Evolutionary conservation across 2,888 invertebrate genomes (phyloP).

Genomic region (Dynastes maya): DNA sequence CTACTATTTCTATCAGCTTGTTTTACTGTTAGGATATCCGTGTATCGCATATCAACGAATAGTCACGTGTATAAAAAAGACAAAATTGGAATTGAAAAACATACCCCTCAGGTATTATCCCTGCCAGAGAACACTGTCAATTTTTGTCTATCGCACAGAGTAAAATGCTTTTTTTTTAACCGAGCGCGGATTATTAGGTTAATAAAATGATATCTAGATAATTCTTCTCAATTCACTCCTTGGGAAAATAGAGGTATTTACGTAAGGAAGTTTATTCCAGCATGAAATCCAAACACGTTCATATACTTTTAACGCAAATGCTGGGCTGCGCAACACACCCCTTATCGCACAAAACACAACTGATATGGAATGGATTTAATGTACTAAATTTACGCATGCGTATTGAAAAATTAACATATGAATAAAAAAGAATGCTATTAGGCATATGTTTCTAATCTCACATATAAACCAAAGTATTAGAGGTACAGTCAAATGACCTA

Average conservation of each 20-base stretch:
- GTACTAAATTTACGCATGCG: slow-evolving; percentile 50
- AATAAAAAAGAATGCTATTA: slow-evolving; percentile 44
- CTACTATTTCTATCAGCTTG: not conserved
- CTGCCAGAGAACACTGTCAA: slow-evolving; percentile 34
- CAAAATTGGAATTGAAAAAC: slow-evolving; percentile 26
- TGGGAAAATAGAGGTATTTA: slow-evolving; percentile 25
- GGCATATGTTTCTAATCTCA: slow-evolving; percentile 39
- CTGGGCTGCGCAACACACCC: slow-evolving; percentile 45
- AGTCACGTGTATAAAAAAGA: not conserved
- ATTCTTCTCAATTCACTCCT: slow-evolving; percentile 25
- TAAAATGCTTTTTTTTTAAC: slow-evolving; percentile 26
- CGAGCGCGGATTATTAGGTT: not conserved
- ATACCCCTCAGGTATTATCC: slow-evolving; percentile 43
- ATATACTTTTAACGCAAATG: slow-evolving; percentile 39
- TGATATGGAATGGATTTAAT: slow-evolving; percentile 48
- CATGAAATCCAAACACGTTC: slow-evolving; percentile 46
- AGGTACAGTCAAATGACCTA: slow-evolving; percentile 20
- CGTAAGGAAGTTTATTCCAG: slow-evolving; percentile 22
- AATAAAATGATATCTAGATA: slow-evolving; percentile 1
- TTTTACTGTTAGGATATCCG: not conserved
- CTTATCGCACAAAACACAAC: slow-evolving; percentile 47
- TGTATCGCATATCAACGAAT: not conserved
- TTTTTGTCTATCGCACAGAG: slow-evolving; percentile 34
- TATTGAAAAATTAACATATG: slow-evolving; percentile 45
- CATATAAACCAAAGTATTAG: slow-evolving; percentile 32